Evolutionary conservation across 2,113 vertebrate genomes (phyloP), one percentile per base, ranked within the genome.

Genomic region (Phoxinus phoxinus): DNA sequence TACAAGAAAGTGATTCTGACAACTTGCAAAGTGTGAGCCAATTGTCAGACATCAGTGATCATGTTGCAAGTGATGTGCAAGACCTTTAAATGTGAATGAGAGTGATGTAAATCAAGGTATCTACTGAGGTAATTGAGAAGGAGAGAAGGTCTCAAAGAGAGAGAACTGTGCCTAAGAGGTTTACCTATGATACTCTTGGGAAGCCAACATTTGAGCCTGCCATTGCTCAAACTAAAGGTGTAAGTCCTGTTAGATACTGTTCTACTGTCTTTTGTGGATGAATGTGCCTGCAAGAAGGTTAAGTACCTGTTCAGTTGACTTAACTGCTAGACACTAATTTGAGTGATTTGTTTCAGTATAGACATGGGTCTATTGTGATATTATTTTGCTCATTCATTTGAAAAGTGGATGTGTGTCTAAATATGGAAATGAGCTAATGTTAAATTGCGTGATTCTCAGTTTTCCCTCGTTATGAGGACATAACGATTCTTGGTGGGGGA

Each of bases 131-230:
- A 41, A 9, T 41, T 41, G 37, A 41, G 2, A 41, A 41, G 1
- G 37, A 17, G 0, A 67, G 15, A 8, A 67, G 30, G 30, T 32
- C 65, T 67, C 65, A 67, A 19, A 67, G 65, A 67, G 65, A 67
- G 12, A 67, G 30, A 67, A 32, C 6, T 19, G 63, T 30, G 65
- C 30, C 65, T 35, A 67, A 67, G 65, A 67, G 30, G 65, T 67
- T 67, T 35, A 67, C 65, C 1, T 67, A 67, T 67, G 65, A 67
- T 67, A 67, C 63, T 67, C 63, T 67, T 32, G 63, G 63, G 25
- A 3, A 15, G 10, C 27, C 11, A 30, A 67, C 17, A 32, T 67
- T 15, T 30, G 27, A 67, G 63, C 6, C 63, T 6, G 63, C 2
- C 27, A 4, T 32, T 67, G 27, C 27, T 67, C 63, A 32, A 67